A percentile compares a stretch with the other conserved stretches of the same genome.
These are phyloP conservation scores for Zaprionus ghesquierei DNA, from an alignment of 1,140 invertebrate species.

Conservation along the genomic window DNA sequence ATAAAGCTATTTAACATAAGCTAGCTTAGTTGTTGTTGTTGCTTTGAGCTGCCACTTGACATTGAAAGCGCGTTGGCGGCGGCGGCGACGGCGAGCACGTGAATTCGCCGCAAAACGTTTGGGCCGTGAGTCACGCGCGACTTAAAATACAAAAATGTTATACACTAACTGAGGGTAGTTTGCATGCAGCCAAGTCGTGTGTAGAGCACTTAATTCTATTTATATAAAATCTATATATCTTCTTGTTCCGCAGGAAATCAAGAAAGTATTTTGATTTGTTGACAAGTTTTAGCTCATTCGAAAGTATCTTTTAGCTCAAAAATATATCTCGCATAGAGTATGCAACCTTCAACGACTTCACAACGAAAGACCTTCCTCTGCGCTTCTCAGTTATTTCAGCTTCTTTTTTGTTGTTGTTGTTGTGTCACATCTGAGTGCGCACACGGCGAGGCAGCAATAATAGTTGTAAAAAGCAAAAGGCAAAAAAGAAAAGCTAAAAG, in stretches of 20 bases:
- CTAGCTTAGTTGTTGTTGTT: conserved; percentile 4
- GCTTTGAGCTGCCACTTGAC: conserved; percentile 47
- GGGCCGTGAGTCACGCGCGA: conserved; percentile 30
- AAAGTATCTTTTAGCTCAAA: not conserved
- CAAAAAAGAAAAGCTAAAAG: conserved; percentile 7
- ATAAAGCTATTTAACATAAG: conserved; percentile 31
- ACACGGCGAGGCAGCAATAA: not conserved
- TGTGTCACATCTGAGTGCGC: conserved; percentile 28
- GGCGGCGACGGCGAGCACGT: conserved; percentile 42
- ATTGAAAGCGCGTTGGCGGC: conserved; percentile 58
- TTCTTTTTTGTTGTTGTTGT: not conserved
- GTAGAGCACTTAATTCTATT: too few relatives aligned
- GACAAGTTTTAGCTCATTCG: not conserved
- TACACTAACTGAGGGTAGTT: not conserved
- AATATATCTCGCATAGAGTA: not conserved
- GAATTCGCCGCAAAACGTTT: conserved; percentile 35
- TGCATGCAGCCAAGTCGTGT: too few relatives aligned
- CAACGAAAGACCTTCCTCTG: not conserved
- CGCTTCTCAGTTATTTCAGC: conserved; percentile 10
- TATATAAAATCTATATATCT: not conserved
- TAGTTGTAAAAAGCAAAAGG: not conserved
- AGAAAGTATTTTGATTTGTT: too few relatives aligned
- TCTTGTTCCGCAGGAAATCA: not conserved
- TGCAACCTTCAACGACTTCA: not conserved
- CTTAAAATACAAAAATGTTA: not conserved